Conservation (phyloP, 2,797 vertebrate genomes). For the Alfaro cultratus region DNA sequence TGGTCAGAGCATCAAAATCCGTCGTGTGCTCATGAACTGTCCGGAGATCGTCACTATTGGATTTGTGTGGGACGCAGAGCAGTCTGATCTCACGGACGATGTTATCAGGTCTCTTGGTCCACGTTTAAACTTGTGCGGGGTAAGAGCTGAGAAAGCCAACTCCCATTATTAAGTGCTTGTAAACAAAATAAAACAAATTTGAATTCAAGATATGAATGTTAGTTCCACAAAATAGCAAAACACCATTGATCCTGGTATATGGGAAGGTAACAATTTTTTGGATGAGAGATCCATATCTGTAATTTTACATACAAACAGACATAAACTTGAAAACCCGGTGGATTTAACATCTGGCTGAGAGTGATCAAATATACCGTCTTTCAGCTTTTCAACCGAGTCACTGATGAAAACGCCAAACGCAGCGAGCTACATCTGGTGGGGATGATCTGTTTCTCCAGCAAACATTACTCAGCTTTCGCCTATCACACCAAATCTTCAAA, state of each 20-base stretch:
- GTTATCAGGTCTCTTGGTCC: conserved; percentile 91
- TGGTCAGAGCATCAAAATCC: conserved; percentile 96
- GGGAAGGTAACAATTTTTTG: background rate
- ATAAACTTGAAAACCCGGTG: conserved; percentile 32
- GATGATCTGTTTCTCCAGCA: conserved; percentile 98
- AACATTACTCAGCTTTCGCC: conserved; percentile 97
- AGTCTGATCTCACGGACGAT: conserved; percentile 95
- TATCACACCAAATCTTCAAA: conserved; percentile 97
- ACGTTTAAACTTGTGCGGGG: conserved; percentile 92
- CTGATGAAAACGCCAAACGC: conserved; percentile 93
- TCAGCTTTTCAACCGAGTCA: conserved; percentile 96
- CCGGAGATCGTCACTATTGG: conserved; percentile 98
- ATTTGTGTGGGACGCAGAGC: conserved; percentile 96
- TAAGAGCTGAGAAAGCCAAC: conserved; percentile 63
- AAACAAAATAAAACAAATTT: conserved; percentile 1
- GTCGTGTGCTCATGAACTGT: conserved; percentile 96
- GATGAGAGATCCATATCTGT: conserved; percentile 3
- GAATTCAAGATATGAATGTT: background rate
- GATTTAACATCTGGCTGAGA: background rate
- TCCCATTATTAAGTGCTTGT: background rate
- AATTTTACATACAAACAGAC: conserved; percentile 7
- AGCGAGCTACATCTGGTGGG: conserved; percentile 96
- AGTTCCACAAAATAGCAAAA: background rate
- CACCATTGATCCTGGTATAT: background rate
- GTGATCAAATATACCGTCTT: conserved; percentile 46